A percentile compares a stretch with the other conserved stretches of the same genome.
Evolutionary conservation across 2,888 invertebrate genomes (phyloP).

Genomic region (Oxystoma pomonae): DNA sequence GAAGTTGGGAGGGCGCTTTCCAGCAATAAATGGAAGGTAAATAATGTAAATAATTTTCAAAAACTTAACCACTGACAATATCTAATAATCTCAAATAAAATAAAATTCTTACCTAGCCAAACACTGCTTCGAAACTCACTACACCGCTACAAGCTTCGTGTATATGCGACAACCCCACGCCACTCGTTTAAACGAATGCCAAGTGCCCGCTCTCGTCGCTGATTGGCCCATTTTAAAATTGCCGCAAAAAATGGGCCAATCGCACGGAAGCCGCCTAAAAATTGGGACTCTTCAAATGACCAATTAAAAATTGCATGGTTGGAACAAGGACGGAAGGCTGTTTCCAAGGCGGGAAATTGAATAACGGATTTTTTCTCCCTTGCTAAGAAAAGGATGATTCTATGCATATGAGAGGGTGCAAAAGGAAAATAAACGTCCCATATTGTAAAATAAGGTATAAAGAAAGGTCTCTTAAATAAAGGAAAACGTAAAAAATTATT

Average conservation of each 20-base stretch:
- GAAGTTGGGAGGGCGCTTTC: not conserved
- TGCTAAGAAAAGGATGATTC: not conserved
- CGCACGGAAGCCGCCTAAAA: conserved; percentile 44
- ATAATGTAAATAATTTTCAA: conserved; percentile 39
- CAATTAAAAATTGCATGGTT: not conserved
- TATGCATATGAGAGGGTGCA: not conserved
- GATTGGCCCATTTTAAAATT: conserved; percentile 58
- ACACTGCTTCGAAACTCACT: conserved; percentile 49
- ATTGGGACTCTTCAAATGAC: conserved; percentile 31
- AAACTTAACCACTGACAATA: conserved; percentile 51
- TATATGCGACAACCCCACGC: conserved; percentile 25
- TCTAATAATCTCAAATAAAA: conserved; percentile 50
- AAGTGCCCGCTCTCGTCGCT: not conserved
- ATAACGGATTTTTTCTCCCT: not conserved
- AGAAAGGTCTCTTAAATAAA: no score
- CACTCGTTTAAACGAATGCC: not conserved
- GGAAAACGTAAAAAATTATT: no score
- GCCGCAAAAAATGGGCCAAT: conserved; percentile 58
- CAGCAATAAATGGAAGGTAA: not conserved
- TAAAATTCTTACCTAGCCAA: conserved; percentile 55
- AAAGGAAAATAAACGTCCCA: no score
- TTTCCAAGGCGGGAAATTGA: not conserved
- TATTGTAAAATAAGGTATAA: no score
- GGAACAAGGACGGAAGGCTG: not conserved
- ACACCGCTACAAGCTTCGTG: not conserved